Conservation (phyloP, 2,888 invertebrate genomes). For the Epiblema foenella region DNA sequence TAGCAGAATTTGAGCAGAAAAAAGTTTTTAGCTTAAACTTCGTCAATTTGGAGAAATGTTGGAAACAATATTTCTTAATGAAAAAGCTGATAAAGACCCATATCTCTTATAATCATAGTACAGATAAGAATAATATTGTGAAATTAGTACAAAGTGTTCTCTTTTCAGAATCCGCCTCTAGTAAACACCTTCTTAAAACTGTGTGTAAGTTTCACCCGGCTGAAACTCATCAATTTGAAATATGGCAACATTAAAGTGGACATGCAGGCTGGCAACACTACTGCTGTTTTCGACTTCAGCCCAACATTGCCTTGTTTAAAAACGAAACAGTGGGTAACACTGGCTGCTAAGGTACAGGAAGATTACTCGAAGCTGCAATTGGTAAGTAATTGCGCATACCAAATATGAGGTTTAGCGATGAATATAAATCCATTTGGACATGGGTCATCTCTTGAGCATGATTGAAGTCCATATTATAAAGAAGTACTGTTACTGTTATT, state of each 20-base stretch:
- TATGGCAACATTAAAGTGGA: constrained; percentile 69
- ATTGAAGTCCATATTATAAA: too few species aligned
- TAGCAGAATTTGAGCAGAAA: too few species aligned
- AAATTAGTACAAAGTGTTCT: neutral
- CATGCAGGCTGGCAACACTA: constrained; percentile 47
- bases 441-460: too few species aligned
- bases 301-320: constrained; percentile 67
- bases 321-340: constrained; percentile 63
- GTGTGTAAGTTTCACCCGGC: constrained; percentile 64
- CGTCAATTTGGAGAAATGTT: too few species aligned
- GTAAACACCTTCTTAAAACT: constrained; percentile 65
- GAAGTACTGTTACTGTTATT: too few species aligned
- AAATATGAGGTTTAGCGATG: too few species aligned
- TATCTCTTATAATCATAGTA: too few species aligned
- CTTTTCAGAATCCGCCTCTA: constrained; percentile 70
- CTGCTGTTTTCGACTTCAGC: constrained; percentile 63
- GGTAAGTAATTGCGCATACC: constrained; percentile 67
- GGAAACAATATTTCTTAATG: too few species aligned
- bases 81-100: too few species aligned
- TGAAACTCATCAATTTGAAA: constrained; percentile 73
- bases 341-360: constrained; percentile 58
- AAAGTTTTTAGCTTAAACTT: too few species aligned
- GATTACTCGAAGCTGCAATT: constrained; percentile 59
- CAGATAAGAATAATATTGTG: too few species aligned
- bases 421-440: too few species aligned